phyloP scores from a whole-genome alignment of 2,888 invertebrate species.

The Phytoseiulus persimilis region DNA sequence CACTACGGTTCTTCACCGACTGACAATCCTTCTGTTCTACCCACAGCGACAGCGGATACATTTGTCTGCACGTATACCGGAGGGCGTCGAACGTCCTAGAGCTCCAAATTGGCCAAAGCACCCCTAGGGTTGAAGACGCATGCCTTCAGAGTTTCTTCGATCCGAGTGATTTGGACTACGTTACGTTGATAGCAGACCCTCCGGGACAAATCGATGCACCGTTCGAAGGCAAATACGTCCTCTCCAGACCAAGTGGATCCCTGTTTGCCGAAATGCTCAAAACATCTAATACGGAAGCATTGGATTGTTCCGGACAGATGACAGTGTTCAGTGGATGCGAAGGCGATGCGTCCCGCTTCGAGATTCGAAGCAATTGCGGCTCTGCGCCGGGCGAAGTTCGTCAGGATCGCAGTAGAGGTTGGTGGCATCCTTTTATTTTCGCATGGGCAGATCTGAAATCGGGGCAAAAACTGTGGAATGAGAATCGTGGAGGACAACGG shows the following conservation, averaged over 20 bases:
- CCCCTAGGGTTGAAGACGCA: slow-evolving; percentile 10
- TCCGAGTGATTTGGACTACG: slow-evolving; percentile 28
- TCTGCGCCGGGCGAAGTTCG: background rate
- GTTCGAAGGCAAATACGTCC: slow-evolving; percentile 20
- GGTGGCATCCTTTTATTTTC: no score
- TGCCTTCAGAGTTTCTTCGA: slow-evolving; percentile 22
- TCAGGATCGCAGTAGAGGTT: background rate
- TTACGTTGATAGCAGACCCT: slow-evolving; percentile 29
- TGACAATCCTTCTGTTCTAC: no score
- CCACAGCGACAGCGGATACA: slow-evolving; percentile 31
- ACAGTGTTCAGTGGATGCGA: slow-evolving; percentile 29
- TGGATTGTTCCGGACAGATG: slow-evolving; percentile 23
- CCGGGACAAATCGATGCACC: slow-evolving; percentile 28
- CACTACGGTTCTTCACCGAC: no score
- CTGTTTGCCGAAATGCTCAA: slow-evolving; percentile 22
- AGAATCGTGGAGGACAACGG: no score
- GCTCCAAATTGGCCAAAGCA: slow-evolving; percentile 16
- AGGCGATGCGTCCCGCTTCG: slow-evolving; percentile 29
- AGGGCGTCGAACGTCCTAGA: slow-evolving; percentile 15
- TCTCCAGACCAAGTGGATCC: slow-evolving; percentile 18
- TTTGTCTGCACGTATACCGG: slow-evolving; percentile 21
- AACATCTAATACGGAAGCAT: background rate
- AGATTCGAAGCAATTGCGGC: slow-evolving; percentile 9
- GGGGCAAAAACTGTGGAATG: no score
- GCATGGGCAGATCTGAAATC: no score